phyloP scores from a whole-genome alignment of 2,797 vertebrate species.

The Kryptopterus vitreolus region DNA sequence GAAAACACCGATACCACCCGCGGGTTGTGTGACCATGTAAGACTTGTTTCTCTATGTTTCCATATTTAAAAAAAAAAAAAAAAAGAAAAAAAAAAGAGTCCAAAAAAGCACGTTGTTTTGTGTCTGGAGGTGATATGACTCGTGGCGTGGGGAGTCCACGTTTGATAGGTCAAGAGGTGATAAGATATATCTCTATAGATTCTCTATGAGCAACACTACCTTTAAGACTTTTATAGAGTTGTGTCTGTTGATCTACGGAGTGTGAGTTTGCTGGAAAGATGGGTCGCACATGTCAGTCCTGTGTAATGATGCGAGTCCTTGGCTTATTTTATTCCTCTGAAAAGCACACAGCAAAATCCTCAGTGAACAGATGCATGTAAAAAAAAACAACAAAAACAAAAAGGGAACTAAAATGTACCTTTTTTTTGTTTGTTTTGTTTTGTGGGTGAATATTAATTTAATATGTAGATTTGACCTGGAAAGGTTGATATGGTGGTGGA shows the following conservation, averaged over 20 bases:
- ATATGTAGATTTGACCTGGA: neutral
- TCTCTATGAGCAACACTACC: conserved; percentile 47
- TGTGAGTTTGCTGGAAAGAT: conserved; percentile 35
- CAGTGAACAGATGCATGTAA: neutral
- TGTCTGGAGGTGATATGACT: conserved; percentile 35
- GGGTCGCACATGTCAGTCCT: neutral
- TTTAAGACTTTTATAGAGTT: conserved; percentile 54
- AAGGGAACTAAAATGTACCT: neutral
- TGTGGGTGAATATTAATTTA: neutral
- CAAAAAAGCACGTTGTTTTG: conserved; percentile 33
- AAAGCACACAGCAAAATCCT: conserved; percentile 21
- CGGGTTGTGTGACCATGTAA: conserved; percentile 50
- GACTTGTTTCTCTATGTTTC: conserved; percentile 29
- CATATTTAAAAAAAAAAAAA: no score
- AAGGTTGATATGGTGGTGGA: neutral
- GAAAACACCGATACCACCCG: neutral
- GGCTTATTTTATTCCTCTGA: conserved; percentile 3
- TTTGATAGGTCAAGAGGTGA: conserved; percentile 52
- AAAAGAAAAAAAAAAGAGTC: neutral
- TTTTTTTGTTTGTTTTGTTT: neutral
- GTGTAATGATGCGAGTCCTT: conserved; percentile 33
- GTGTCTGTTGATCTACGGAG: conserved; percentile 10
- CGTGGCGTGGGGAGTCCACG: conserved; percentile 64
- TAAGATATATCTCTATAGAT: conserved; percentile 35
- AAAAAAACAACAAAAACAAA: neutral